These are phyloP conservation scores for Arvicanthis niloticus DNA, from an alignment of 2,113 vertebrate species.

Conservation along the genomic window DNA sequence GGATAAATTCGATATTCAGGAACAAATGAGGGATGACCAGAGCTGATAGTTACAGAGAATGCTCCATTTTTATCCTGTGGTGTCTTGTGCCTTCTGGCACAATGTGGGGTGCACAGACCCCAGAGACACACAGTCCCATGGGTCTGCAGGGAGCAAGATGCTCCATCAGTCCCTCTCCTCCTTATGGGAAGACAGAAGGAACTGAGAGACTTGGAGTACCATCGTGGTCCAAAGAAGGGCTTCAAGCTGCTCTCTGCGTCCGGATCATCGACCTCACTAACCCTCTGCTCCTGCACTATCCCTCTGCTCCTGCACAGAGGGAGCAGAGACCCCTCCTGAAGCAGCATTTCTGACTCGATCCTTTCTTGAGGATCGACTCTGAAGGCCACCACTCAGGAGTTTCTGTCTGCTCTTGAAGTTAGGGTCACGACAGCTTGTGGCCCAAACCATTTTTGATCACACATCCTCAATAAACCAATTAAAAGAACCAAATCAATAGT, in stretches of 20 bases:
- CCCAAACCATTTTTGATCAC: not conserved
- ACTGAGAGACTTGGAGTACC: not conserved
- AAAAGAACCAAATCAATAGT: not conserved
- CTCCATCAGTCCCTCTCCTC: not conserved
- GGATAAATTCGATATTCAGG: not conserved
- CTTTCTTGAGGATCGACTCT: not conserved
- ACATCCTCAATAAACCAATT: not conserved
- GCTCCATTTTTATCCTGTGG: not conserved
- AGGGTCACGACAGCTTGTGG: not conserved
- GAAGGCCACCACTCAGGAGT: not conserved
- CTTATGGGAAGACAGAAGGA: not conserved
- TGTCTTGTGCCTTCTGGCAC: not conserved
- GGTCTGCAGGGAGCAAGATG: not conserved
- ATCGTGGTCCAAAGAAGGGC: not conserved
- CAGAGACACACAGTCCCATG: not conserved
- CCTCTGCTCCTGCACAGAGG: too few species aligned
- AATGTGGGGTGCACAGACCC: not conserved
- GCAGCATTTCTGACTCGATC: fast-evolving
- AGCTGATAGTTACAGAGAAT: not conserved
- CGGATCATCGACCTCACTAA: fast-evolving
- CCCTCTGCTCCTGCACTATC: too few species aligned
- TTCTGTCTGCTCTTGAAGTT: not conserved
- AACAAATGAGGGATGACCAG: not conserved
- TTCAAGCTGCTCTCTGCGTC: not conserved
- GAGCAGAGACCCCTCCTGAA: fast-evolving